phyloP scores from a whole-genome alignment of 2,888 invertebrate species.

The Villa cingulata region DNA sequence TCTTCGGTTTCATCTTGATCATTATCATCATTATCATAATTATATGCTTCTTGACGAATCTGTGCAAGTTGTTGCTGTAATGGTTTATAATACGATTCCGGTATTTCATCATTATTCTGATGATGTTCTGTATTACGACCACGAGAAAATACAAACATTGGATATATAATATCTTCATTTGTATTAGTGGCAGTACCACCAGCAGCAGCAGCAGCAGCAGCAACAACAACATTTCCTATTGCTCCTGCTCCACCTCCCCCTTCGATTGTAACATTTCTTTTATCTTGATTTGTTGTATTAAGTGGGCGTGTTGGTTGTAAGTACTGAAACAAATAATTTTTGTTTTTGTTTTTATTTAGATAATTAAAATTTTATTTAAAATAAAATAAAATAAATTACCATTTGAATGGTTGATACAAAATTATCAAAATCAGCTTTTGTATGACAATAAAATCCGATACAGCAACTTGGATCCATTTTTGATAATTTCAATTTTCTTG shows the following conservation, averaged over 20 bases:
- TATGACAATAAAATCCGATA: constrained; percentile 74
- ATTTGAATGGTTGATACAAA: constrained; percentile 57
- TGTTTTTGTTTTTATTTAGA: no score
- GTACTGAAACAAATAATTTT: constrained; percentile 32
- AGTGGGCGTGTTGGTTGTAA: constrained; percentile 38
- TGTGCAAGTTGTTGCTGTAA: constrained; percentile 43
- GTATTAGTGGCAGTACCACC: not conserved
- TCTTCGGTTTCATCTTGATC: constrained; percentile 58
- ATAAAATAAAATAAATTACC: constrained; percentile 29
- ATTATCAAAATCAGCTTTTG: constrained; percentile 60
- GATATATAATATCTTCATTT: constrained; percentile 46
- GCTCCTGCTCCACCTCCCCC: not conserved
- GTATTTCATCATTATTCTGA: constrained; percentile 25
- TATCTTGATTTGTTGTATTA: constrained; percentile 13
- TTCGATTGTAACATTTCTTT: constrained; percentile 15
- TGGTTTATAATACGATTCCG: constrained; percentile 39
- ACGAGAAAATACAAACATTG: constrained; percentile 68
- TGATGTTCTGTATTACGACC: constrained; percentile 47
- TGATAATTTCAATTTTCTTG: constrained; percentile 66
- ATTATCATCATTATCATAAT: constrained; percentile 42
- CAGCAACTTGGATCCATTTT: constrained; percentile 91
- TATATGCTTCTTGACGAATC: constrained; percentile 41
- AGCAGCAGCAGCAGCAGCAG: not conserved
- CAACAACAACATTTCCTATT: not conserved
- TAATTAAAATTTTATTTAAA: not conserved